phyloP scores from a whole-genome alignment of 2,797 vertebrate genomes.

The Choloepus didactylus region DNA sequence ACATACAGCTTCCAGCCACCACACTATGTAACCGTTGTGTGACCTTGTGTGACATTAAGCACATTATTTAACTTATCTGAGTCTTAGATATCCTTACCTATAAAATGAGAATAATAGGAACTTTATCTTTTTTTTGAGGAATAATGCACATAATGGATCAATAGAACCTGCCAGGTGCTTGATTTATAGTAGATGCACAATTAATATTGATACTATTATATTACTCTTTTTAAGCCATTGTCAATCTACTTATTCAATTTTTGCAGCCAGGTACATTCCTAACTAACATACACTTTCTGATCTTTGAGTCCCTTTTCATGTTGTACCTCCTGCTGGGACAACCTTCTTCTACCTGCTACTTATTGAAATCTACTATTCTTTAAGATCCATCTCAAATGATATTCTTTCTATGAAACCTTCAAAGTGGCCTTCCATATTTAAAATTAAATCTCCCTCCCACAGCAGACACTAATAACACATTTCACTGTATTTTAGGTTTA shows the following conservation, averaged over 20 bases:
- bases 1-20: too few relatives aligned
- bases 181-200: background rate
- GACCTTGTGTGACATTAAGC: background rate
- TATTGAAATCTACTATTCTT: background rate
- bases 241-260: background rate
- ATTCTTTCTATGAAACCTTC: background rate
- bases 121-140: background rate
- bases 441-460: background rate
- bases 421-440: background rate
- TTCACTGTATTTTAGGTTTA: background rate
- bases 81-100: background rate
- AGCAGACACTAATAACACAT: background rate
- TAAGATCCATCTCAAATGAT: background rate
- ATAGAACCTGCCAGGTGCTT: background rate
- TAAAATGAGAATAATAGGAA: background rate
- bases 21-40: background rate
- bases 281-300: background rate
- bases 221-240: background rate
- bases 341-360: too few relatives aligned
- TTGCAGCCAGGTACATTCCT: background rate
- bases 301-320: background rate
- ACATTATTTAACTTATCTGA: background rate
- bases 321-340: background rate
- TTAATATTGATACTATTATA: background rate
- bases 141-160: background rate